Evolutionary conservation across 2,797 vertebrate species (phyloP).

Genomic region (Tapirus indicus): DNA sequence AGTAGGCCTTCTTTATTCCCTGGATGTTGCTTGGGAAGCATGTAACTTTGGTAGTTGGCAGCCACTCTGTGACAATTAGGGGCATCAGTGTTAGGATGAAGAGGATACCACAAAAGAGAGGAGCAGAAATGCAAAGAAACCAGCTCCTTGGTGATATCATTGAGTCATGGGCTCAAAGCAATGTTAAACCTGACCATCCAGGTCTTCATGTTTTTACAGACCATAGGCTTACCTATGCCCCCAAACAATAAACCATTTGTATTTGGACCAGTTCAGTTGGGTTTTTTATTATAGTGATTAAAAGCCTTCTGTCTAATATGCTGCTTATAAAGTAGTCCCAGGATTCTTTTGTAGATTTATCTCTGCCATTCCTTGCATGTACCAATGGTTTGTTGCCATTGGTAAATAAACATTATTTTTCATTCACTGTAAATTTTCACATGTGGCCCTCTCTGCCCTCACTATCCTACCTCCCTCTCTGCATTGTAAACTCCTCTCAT

Average conservation of each 20-base stretch:
- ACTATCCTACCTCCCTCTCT: not conserved
- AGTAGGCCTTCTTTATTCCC: not conserved
- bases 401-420: not conserved
- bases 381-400: not conserved
- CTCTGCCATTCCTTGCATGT: not conserved
- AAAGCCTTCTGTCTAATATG: not conserved
- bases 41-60: not conserved
- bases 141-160: not conserved
- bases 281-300: not conserved
- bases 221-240: not conserved
- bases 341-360: not conserved
- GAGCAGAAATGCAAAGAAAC: conserved; percentile 12
- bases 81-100: not conserved
- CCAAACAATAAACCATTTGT: not conserved
- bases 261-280: not conserved
- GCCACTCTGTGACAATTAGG: not conserved
- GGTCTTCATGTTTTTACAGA: not conserved
- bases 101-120: not conserved
- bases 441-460: not conserved
- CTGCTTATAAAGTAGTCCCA: not conserved
- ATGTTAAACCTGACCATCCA: not conserved
- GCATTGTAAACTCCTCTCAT: not conserved
- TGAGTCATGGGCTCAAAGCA: not conserved
- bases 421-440: not conserved
- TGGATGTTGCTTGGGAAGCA: not conserved